These are phyloP conservation scores for Dioctria rufipes DNA, from an alignment of 2,888 invertebrate genomes.

Conservation along the genomic window DNA sequence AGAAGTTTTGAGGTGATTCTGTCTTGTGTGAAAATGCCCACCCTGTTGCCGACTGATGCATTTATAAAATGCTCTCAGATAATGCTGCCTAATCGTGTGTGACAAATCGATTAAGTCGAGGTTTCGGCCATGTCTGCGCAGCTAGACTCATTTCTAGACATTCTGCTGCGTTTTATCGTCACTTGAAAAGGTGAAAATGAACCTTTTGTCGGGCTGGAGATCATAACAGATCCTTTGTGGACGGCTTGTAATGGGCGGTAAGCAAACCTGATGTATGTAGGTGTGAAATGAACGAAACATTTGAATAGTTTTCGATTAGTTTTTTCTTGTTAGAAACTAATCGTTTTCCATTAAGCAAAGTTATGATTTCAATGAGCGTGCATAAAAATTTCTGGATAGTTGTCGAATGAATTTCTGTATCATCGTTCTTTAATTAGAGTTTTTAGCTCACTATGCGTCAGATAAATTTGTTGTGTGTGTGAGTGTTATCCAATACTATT, in stretches of 20 bases:
- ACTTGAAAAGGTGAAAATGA: constrained; percentile 44
- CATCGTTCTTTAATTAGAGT: too few relatives aligned
- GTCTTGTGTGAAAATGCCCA: constrained; percentile 47
- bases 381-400: too few relatives aligned
- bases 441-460: too few relatives aligned
- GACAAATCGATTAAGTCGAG: constrained; percentile 56
- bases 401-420: too few relatives aligned
- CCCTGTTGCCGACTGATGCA: constrained; percentile 49
- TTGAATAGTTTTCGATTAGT: too few relatives aligned
- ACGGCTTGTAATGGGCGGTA: constrained; percentile 17
- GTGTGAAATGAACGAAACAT: constrained; percentile 8
- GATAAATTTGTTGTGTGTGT: too few relatives aligned
- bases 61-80: constrained; percentile 46
- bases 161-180: constrained; percentile 6
- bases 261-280: constrained; percentile 13
- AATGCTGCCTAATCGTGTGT: constrained; percentile 57
- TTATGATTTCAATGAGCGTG: too few relatives aligned
- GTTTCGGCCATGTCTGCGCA: constrained; percentile 41
- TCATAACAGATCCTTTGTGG: constrained; percentile 50
- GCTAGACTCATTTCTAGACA: neutral
- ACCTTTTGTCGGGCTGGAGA: constrained; percentile 29
- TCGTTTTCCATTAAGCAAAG: too few relatives aligned
- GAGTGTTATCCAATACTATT: too few relatives aligned
- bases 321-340: too few relatives aligned
- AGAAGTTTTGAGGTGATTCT: neutral